These are phyloP conservation scores for Halictus ligatus DNA, from an alignment of 2,888 invertebrate genomes.

Conservation along the genomic window DNA sequence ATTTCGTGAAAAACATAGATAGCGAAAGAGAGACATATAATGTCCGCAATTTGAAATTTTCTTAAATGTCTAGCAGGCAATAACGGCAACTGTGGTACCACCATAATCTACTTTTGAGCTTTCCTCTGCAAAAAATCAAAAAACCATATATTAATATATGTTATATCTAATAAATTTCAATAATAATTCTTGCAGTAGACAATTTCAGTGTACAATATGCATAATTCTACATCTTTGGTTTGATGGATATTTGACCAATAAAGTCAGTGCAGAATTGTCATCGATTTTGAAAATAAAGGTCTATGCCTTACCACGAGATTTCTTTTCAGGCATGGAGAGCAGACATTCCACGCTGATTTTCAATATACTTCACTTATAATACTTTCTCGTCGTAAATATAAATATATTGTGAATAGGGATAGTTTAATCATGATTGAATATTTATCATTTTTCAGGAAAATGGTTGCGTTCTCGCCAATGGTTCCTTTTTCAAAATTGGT, in stretches of 20 bases:
- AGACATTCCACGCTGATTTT: neutral
- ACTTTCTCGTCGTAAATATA: neutral
- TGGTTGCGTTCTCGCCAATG: neutral
- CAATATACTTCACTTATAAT: neutral
- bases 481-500: neutral
- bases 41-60: fast-evolving
- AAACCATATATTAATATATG: neutral
- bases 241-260: too few species aligned
- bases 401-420: neutral
- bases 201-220: slow-evolving; percentile 71
- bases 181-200: slow-evolving; percentile 20
- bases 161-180: neutral
- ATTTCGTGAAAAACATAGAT: neutral
- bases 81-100: neutral
- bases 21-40: fast-evolving
- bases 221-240: neutral
- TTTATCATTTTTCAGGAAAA: neutral
- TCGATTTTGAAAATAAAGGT: too few species aligned
- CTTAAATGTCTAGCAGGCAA: neutral
- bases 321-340: too few species aligned
- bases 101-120: slow-evolving; percentile 55
- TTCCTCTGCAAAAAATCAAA: slow-evolving; percentile 58
- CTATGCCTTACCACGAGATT: too few species aligned
- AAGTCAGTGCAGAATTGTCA: too few species aligned
- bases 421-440: neutral